These are phyloP conservation scores for Lagopus muta DNA, from an alignment of 2,113 vertebrate genomes.

Conservation along the genomic window DNA sequence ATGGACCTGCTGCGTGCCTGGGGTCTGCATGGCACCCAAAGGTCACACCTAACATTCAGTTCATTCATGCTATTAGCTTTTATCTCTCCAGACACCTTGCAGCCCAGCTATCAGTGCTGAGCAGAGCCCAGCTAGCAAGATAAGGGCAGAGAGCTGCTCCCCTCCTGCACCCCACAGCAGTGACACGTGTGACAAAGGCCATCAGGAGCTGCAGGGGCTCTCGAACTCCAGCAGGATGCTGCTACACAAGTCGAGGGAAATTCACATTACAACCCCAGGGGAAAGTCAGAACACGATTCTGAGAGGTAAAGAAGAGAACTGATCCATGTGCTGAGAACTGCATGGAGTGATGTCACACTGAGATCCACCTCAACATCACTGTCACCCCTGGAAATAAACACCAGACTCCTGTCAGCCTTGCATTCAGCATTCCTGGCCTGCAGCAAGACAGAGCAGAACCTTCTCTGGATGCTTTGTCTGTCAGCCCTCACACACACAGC, in stretches of 20 bases:
- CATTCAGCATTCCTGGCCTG: neutral
- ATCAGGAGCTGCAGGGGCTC: neutral
- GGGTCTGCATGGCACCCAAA: neutral
- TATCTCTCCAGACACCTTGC: conserved; percentile 13
- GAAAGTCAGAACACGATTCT: neutral
- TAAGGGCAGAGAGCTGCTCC: neutral
- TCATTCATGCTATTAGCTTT: neutral
- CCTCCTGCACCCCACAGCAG: neutral
- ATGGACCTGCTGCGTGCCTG: neutral
- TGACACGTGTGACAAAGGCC: neutral
- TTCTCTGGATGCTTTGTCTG: too few relatives aligned
- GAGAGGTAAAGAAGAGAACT: conserved; percentile 33
- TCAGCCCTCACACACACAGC: neutral
- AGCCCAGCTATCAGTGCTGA: neutral
- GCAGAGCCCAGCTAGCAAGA: neutral
- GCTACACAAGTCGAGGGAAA: neutral
- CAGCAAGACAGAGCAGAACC: neutral
- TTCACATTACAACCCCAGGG: conserved; percentile 41
- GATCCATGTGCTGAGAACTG: neutral
- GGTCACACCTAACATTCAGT: neutral
- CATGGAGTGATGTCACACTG: neutral
- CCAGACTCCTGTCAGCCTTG: neutral
- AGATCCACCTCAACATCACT: neutral
- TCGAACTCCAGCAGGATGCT: neutral
- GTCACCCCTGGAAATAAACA: neutral